Evolutionary conservation across 2,113 vertebrate species (phyloP), one percentile per base, ranked within the genome.

Genomic region (Gallinago paraguaiae): DNA sequence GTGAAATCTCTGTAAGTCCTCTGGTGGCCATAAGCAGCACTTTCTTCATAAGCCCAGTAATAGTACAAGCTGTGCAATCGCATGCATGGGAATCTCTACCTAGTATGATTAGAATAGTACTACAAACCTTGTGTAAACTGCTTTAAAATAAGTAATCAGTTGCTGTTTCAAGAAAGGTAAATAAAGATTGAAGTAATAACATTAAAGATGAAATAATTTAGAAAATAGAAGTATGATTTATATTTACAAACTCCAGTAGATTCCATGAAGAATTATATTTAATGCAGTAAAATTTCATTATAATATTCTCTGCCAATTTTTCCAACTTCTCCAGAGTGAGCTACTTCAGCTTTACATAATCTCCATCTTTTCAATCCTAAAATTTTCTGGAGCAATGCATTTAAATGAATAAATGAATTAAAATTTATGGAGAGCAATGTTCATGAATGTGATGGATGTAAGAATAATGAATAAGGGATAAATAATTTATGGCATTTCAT

Each of bases 401-500:
- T 88, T 87, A 78, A 70, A 82, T 33, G 18, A 91, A 86, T 76
- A 95, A 94, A 89, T 79, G 12, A 93, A 90, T 95, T 67, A 72
- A 96, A 95, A 93, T 92, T 71, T 82, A 81, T 95, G 67, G 91
- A 76, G 25, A 79, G 39, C 31, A 71, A 86, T 83, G 50, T 91
- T 96, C 60, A 81, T 86, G 70, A 91, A 92, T 27, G n/a, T 69
- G 78, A 93, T 84, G 57, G 41, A 87, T 77, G 43, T 63, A 94
- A 95, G 71, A 86, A 85, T 82, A 95, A 83, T 88, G 71, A 93
- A 85, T 86, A 45, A 91, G 39, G 33, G n/a, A 70, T 89, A 95
- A 96, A 97, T 91, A 88, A 95, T 85, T 96, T 83, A 88, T 88
- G 74, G 43, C 37, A 72, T 94, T 97, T 92, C 46, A 76, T 88